Conservation (phyloP, 2,888 invertebrate genomes). For the Rhamnusium bicolor region DNA sequence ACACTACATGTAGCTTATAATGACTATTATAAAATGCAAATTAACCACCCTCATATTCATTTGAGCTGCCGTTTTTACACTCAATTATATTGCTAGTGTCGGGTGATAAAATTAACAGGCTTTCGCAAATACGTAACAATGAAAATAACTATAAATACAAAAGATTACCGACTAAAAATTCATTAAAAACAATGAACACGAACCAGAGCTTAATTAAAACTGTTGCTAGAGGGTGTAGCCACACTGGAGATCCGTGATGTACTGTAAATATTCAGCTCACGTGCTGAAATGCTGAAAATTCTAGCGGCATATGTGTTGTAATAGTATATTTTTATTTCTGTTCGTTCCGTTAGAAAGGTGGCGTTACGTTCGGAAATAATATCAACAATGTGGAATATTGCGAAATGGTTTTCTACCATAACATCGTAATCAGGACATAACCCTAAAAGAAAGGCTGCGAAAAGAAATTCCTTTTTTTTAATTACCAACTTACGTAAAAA, state of each 20-base stretch:
- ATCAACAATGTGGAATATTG: background rate
- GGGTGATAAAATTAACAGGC: conserved; percentile 40
- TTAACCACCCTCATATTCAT: conserved; percentile 38
- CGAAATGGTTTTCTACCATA: background rate
- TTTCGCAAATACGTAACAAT: conserved; percentile 16
- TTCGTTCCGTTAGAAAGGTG: background rate
- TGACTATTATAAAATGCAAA: conserved; percentile 43
- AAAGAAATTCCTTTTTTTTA: too few species aligned
- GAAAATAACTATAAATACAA: conserved; percentile 37
- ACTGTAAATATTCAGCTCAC: conserved; percentile 7
- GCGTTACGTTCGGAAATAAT: background rate
- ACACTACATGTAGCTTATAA: conserved; percentile 2
- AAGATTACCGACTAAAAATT: conserved; percentile 41
- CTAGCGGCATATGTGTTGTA: conserved; percentile 20
- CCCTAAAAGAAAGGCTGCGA: too few species aligned
- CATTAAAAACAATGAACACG: conserved; percentile 45
- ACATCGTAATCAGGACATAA: background rate
- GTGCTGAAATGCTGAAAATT: conserved; percentile 26
- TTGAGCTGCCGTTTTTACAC: conserved; percentile 17
- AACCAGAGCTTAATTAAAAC: conserved; percentile 38
- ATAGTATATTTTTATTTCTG: background rate
- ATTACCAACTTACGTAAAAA: too few species aligned
- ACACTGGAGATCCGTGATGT: background rate
- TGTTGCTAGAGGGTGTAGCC: conserved; percentile 31
- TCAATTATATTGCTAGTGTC: conserved; percentile 29